Percentiles rank a stretch among this genome's conserved stretches.
phyloP scores from a whole-genome alignment of 2,888 invertebrate species.

The Tenthredo scrophulariae region DNA sequence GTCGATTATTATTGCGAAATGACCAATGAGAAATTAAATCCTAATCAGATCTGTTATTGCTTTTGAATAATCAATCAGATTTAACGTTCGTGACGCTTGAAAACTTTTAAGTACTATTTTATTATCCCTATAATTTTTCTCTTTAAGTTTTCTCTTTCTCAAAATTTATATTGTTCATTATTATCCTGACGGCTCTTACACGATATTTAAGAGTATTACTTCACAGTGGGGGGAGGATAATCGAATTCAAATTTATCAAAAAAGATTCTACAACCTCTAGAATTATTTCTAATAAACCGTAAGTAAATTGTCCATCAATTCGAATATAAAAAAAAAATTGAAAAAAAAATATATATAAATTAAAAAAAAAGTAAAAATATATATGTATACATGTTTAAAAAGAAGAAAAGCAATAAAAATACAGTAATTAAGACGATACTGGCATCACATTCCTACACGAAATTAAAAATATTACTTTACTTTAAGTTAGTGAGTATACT shows the following conservation, averaged over 20 bases:
- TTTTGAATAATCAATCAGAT: slow-evolving; percentile 36
- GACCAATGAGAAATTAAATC: slow-evolving; percentile 41
- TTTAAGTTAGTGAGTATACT: slow-evolving; percentile 56
- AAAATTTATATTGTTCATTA: slow-evolving; percentile 36
- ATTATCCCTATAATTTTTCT: slow-evolving; percentile 3
- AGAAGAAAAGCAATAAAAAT: slow-evolving; percentile 60
- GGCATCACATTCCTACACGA: slow-evolving; percentile 59
- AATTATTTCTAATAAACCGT: slow-evolving; percentile 59
- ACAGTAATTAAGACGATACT: slow-evolving; percentile 62
- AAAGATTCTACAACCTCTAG: slow-evolving; percentile 56
- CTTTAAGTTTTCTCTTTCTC: slow-evolving; percentile 1
- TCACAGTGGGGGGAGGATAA: slow-evolving; percentile 7
- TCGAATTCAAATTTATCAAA: slow-evolving; percentile 50
- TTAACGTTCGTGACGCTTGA: slow-evolving; percentile 22
- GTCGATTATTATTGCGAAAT: slow-evolving; percentile 61
- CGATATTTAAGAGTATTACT: slow-evolving; percentile 52
- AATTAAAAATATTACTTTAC: slow-evolving; percentile 50
- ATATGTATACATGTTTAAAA: slow-evolving; percentile 22
- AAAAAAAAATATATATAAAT: slow-evolving; percentile 56
- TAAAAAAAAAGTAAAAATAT: slow-evolving; percentile 57
- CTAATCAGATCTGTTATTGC: slow-evolving; percentile 53
- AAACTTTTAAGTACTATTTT: slow-evolving; percentile 48
- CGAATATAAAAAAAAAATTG: slow-evolving; percentile 54
- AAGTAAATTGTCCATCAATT: slow-evolving; percentile 67
- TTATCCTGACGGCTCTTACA: slow-evolving; percentile 42